Conservation (phyloP, 2,113 vertebrate genomes). For the Pogonocichla stellata region DNA sequence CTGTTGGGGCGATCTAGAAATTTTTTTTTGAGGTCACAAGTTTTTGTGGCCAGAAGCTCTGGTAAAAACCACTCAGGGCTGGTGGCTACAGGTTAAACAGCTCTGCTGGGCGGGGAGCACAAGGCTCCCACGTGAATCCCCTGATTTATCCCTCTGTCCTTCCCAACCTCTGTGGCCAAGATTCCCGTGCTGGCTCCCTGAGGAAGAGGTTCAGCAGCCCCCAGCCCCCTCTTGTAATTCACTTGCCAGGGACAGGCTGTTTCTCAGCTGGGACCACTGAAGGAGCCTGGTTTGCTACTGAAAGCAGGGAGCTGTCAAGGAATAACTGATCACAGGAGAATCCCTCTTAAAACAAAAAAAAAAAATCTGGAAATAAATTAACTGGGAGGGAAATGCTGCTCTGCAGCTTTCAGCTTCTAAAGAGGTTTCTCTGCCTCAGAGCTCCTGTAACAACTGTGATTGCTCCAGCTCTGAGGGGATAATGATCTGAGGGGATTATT, state of each 20-base stretch:
- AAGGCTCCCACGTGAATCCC: accelerated
- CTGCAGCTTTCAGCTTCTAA: not conserved
- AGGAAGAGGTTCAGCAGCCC: not conserved
- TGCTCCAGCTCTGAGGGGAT: not conserved
- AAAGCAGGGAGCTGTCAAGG: not conserved
- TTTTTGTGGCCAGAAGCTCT: not conserved
- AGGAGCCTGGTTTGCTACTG: not conserved
- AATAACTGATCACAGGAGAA: not conserved
- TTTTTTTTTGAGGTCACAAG: not conserved
- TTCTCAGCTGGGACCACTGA: not conserved
- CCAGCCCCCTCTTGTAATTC: not conserved
- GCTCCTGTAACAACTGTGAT: not conserved
- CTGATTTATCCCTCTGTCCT: not conserved
- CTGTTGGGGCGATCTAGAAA: not conserved
- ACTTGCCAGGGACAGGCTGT: not conserved
- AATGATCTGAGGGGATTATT: not conserved
- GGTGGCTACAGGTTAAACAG: not conserved
- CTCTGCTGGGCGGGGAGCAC: not conserved
- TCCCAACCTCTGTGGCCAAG: not conserved
- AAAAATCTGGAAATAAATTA: not conserved
- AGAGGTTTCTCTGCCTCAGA: not conserved
- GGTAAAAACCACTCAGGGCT: not conserved
- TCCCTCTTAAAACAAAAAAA: not conserved
- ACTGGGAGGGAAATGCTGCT: not conserved
- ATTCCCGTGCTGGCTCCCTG: not conserved